Base-by-base conservation (phyloP, 2,888 invertebrate genomes). In the Volucella bombylans region DNA sequence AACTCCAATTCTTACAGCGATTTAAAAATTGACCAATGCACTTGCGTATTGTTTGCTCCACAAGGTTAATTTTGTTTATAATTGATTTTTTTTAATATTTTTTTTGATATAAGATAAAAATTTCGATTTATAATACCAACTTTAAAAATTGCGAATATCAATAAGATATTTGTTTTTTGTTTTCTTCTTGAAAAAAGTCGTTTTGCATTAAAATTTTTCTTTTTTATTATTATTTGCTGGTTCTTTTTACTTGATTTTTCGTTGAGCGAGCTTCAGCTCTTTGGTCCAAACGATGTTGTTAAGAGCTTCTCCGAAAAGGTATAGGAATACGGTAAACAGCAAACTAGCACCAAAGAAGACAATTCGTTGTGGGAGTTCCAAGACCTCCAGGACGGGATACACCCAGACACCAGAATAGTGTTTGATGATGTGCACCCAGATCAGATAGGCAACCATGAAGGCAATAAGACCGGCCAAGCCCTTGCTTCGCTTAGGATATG, bases 351-450 rank as follows among this genome's bases (percentile, higher is more conserved):
- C 87, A 89, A 97, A 96, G 92, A 98, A 98, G 10, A 94, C 90
- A 69, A 95, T 93, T 89, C 97, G 94, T 86, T 95, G 90, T 12
- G 95, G 95, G 90, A 95, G 92, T 89, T 95, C 94, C 55, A 99
- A 92, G 0, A 97, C 95, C 79, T 95, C 94, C 87, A 98, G 93
- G 57, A 99, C 94, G 0, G 98, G 98, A 90, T 99, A 99, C 0
- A 98, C 97, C 98, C 98, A 98, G 86, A 95, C 92, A 52, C 96
- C 96, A 38, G 95, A 94, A 87, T 94, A 94, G 86, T 93, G 93
- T 89, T 95, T 95, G 71, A 97, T 95, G 39, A 96, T 92, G 90
- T 96, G 95, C 65, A 97, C 92, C 98, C 98, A 98, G 50, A 94
- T 88, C 82, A 96, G 92, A 91, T 97, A 98, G 71, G 92, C 89